Evolutionary conservation across 2,888 invertebrate genomes (phyloP).

Genomic region (Phyto melanocephala): DNA sequence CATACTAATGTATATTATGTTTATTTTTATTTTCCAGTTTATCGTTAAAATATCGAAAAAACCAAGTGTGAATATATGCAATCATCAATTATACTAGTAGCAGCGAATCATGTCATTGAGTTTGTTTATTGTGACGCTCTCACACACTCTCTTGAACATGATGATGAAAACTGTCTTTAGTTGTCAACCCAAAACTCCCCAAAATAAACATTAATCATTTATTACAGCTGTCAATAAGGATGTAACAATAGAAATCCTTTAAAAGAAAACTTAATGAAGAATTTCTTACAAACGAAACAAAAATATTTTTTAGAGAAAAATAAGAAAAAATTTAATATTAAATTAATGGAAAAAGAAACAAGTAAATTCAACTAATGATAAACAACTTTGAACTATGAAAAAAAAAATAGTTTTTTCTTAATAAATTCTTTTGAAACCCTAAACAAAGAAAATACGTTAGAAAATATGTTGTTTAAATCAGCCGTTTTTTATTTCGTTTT

Average conservation of each 20-base stretch:
- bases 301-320: too few relatives aligned
- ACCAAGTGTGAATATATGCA: constrained; percentile 52
- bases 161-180: constrained; percentile 24
- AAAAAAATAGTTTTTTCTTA: neutral
- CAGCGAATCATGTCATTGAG: neutral
- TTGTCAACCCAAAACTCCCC: constrained; percentile 62
- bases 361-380: constrained; percentile 31
- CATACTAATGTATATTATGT: neutral
- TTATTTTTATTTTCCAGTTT: constrained; percentile 18
- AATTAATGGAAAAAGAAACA: constrained; percentile 16
- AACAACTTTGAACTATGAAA: constrained; percentile 40
- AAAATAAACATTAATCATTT: constrained; percentile 59
- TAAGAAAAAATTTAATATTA: neutral
- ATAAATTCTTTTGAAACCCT: neutral
- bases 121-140: constrained; percentile 22
- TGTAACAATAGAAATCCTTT: neutral
- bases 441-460: constrained; percentile 53
- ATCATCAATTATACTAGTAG: constrained; percentile 54
- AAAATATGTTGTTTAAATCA: neutral
- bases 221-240: constrained; percentile 56
- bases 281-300: neutral
- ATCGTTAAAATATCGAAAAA: constrained; percentile 6
- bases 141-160: constrained; percentile 16
- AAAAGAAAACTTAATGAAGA: neutral
- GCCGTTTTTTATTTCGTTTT: neutral